Base-by-base conservation (phyloP, 92 coral and sea anemone genomes). In the Virgularia gustaviana region DNA sequence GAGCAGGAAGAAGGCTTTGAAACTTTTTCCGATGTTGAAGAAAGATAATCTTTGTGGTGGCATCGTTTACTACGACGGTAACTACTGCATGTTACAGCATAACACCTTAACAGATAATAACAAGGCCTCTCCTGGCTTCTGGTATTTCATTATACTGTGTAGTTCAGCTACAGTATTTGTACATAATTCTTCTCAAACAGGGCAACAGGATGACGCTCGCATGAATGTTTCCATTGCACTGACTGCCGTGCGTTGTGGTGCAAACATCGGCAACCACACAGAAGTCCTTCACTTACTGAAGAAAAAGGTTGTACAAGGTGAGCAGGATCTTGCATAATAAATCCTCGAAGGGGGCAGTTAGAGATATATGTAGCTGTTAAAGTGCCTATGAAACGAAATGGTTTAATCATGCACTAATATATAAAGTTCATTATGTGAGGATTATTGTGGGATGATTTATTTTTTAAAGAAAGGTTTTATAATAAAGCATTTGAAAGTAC, bases 61-160 rank as follows among this genome's bases (percentile, higher is more conserved):
- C 13, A 92, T 92, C 45, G 86, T 92, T 19, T 92, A 92, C 80
- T 92, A 89, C 75, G 98, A 92, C 78, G 98, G 98, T 92, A 72
- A 79, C 34, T n/a, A n/a, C n/a, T n/a, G n/a, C n/a, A n/a, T n/a
- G n/a, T n/a, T 20, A 25, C 11, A 42, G 31, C 0, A 15, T 25
- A 36, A 20, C 11, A 36, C 70, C 30, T 13, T 54, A 86, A 44
- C 13, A 41, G 39, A 20, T 33, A 6, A 53, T n/a, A 22, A 12
- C 27, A 22, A 41, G 3, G 55, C n/a, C 22, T 34, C 12, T 37
- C 20, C 11, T 65, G 1, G n/a, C n/a, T n/a, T n/a, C n/a, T n/a
- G 23, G 23, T 19, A 11, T 57, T 18, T 12, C 64, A 57, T 29
- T 57, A 19, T 57, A 11, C 27, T 1, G 64, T 2, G 7, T 12